phyloP scores from a whole-genome alignment of 2,888 invertebrate genomes.

The Charanyca ferruginea region DNA sequence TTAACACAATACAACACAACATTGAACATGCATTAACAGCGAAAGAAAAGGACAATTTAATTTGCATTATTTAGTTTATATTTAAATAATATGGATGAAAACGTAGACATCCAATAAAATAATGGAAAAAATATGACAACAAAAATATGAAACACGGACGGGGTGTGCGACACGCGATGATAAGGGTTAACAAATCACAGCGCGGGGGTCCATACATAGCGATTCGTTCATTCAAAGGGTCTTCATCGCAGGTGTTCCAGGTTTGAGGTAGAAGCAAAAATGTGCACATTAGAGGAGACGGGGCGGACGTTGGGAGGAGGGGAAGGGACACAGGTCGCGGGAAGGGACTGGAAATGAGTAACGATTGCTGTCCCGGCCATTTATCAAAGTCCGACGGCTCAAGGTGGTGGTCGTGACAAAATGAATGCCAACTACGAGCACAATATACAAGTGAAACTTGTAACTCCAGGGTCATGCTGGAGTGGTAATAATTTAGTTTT shows the following conservation, averaged over 20 bases:
- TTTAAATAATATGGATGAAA: conserved; percentile 54
- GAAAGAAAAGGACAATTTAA: conserved; percentile 39
- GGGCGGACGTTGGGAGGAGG: conserved; percentile 44
- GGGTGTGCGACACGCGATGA: conserved; percentile 46
- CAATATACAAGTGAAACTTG: conserved; percentile 66
- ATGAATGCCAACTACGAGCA: conserved; percentile 72
- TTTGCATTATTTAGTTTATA: conserved; percentile 48
- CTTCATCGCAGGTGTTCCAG: conserved; percentile 70
- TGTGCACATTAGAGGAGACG: conserved; percentile 76
- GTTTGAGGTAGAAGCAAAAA: conserved; percentile 75
- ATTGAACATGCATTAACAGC: conserved; percentile 67
- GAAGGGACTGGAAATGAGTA: conserved; percentile 86
- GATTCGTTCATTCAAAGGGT: conserved; percentile 70
- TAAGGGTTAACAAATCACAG: conserved; percentile 62
- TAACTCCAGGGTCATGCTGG: conserved; percentile 13
- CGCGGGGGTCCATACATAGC: conserved; percentile 58
- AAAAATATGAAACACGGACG: conserved; percentile 49
- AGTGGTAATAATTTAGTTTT: conserved; percentile 2
- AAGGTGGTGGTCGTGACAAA: conserved; percentile 76
- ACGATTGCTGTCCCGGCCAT: conserved; percentile 85
- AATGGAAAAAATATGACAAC: conserved; percentile 55
- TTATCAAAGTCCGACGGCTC: conserved; percentile 85
- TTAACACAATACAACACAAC: conserved; percentile 68
- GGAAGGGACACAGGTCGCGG: conserved; percentile 71
- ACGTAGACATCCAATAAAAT: conserved; percentile 47